These are phyloP conservation scores for Drosophila formosana DNA, from an alignment of 2,888 invertebrate species.

Conservation along the genomic window DNA sequence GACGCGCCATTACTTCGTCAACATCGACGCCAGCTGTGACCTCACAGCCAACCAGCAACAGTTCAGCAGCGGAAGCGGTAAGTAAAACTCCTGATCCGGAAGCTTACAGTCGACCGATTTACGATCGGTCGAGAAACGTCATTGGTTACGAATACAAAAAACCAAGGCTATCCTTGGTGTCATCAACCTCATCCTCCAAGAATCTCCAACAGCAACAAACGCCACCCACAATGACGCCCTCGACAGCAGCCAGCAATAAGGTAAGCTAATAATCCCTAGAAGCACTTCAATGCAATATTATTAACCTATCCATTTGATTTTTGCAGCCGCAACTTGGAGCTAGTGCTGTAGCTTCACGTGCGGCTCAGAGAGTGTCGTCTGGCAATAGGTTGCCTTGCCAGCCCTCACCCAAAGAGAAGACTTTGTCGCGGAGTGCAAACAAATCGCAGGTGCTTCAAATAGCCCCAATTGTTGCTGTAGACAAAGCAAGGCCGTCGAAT, in stretches of 20 bases:
- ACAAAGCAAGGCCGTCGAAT: background rate
- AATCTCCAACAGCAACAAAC: conserved; percentile 13
- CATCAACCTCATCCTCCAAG: background rate
- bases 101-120: conserved; percentile 39
- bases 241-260: conserved; percentile 1
- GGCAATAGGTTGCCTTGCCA: conserved; percentile 7
- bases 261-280: conserved; percentile 4
- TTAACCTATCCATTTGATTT: too few relatives aligned
- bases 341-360: background rate
- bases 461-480: background rate
- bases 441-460: background rate
- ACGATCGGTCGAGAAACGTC: conserved; percentile 42
- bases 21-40: background rate
- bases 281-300: too few relatives aligned
- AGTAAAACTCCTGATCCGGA: background rate
- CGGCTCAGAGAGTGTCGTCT: background rate
- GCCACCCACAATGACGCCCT: too few relatives aligned
- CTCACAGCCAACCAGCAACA: background rate
- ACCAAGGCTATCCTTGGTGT: background rate
- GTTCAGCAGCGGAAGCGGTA: background rate
- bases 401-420: conserved; percentile 15
- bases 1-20: background rate
- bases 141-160: conserved; percentile 58
- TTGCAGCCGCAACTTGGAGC: conserved; percentile 17
- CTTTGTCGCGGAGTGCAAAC: conserved; percentile 8